Base-by-base conservation (phyloP, 2,797 vertebrate species). In the Danio choprae region DNA sequence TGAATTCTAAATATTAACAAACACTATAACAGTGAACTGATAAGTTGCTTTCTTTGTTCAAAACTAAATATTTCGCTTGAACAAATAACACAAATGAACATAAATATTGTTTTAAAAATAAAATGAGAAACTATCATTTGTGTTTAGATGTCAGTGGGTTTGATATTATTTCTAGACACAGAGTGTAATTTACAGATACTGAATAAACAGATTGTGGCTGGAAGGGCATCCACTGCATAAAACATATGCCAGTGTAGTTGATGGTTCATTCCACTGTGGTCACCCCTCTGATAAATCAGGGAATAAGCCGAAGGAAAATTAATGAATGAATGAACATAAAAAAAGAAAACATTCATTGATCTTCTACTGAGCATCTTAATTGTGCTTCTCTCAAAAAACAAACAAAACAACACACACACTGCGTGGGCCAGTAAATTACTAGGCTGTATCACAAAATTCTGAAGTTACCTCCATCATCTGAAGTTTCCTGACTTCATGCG, bases 381-480 rank as follows among this genome's bases (percentile, higher is more conserved):
- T 51, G 0, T 36, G 63, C 22, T 75, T 48, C 38, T 22, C 18
- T 22, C n/a, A 70, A 36, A 53, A n/a, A n/a, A n/a, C n/a, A 18
- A 53, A 55, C n/a, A n/a, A n/a, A n/a, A n/a, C n/a, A n/a, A n/a
- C n/a, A n/a, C n/a, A 41, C 36, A 13, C 18, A 20, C 18, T 15
- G 70, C 16, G 12, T 29, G 53, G 70, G 13, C 43, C 22, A 18
- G 12, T 43, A 58, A 59, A n/a, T 55, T 0, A 11, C 43, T 29
- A 29, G 3, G 29, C 29, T 29, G 29, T 2, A 40, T 36, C 48
- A 18, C 50, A 55, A 40, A 53, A 55, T 20, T 51, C 16, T 41
- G 36, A 41, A 71, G 68, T 71, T 70, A n/a, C 36, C 68, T 41
- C 13, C 12, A 73, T 73, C 40, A 58, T 73, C 20, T 59, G 38